Evolutionary conservation across 1,140 invertebrate genomes (phyloP).

Genomic region (Anastrepha ludens): DNA sequence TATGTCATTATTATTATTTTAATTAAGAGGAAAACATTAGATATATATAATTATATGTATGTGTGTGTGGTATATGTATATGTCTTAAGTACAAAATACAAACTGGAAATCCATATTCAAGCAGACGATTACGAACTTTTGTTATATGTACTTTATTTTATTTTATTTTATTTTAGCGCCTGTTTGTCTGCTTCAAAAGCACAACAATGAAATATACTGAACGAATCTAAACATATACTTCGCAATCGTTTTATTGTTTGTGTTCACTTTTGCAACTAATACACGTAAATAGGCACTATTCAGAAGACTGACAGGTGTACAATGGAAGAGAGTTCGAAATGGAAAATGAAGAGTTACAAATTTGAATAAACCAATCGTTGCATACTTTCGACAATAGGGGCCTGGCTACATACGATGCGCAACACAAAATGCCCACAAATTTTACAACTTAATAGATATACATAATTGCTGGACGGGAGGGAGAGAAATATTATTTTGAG

Average conservation of each 20-base stretch:
- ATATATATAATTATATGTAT: neutral
- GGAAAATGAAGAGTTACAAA: neutral
- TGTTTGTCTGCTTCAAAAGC: neutral
- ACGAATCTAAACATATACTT: neutral
- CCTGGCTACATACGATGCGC: too few relatives aligned
- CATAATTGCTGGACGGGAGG: neutral
- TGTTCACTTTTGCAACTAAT: neutral
- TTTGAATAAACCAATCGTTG: neutral
- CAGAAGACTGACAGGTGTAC: too few relatives aligned
- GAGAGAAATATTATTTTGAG: neutral
- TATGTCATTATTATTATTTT: conserved; percentile 19
- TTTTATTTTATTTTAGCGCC: neutral
- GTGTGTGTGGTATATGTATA: neutral
- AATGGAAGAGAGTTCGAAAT: too few relatives aligned
- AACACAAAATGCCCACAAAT: neutral
- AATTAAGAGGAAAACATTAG: conserved; percentile 2
- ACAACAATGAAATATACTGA: conserved; percentile 22
- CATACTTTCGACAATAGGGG: neutral
- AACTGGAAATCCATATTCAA: conserved; percentile 16
- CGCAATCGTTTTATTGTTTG: neutral
- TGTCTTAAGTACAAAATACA: conserved; percentile 45
- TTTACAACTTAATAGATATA: neutral
- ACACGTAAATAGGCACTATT: neutral
- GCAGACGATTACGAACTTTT: neutral
- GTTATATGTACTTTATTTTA: conserved; percentile 10